These are phyloP conservation scores for Spea hammondii DNA, from an alignment of 2,797 vertebrate species.

Conservation along the genomic window DNA sequence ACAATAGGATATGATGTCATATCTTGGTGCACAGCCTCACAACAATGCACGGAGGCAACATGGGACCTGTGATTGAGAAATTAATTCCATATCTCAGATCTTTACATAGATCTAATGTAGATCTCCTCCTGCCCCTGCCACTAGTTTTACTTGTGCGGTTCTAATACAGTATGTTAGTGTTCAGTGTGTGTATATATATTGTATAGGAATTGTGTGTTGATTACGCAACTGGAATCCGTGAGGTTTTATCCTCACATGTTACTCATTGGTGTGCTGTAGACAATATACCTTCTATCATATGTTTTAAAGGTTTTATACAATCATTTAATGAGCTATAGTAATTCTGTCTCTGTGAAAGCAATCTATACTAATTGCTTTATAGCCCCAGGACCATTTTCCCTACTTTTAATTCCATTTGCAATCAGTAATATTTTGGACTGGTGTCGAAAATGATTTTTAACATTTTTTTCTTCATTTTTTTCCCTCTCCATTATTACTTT, in stretches of 20 bases:
- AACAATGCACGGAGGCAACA: too few species aligned
- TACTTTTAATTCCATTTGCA: not conserved
- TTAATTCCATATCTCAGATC: too few species aligned
- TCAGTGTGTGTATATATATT: too few species aligned
- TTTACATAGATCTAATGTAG: too few species aligned
- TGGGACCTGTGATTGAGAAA: too few species aligned
- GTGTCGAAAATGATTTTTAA: not conserved
- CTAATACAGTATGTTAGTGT: too few species aligned
- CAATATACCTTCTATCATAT: slow-evolving; percentile 16
- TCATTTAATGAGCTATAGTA: slow-evolving; percentile 16
- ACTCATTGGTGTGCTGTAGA: not conserved
- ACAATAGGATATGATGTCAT: too few species aligned
- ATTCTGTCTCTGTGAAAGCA: slow-evolving; percentile 4
- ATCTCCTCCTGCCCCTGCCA: too few species aligned
- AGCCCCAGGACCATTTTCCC: slow-evolving; percentile 1
- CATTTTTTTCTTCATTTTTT: not conserved
- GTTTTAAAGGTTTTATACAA: slow-evolving; percentile 15
- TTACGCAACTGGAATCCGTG: too few species aligned
- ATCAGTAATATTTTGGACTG: not conserved
- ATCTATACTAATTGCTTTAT: slow-evolving; percentile 27
- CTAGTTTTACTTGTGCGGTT: too few species aligned
- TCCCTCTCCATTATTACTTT: not conserved
- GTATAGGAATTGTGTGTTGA: too few species aligned
- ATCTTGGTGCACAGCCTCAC: too few species aligned
- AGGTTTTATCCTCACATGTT: not conserved